Percentiles rank a stretch among this genome's conserved stretches.
phyloP scores from a whole-genome alignment of 2,113 vertebrate genomes.

The Cochlearius cochlearius region DNA sequence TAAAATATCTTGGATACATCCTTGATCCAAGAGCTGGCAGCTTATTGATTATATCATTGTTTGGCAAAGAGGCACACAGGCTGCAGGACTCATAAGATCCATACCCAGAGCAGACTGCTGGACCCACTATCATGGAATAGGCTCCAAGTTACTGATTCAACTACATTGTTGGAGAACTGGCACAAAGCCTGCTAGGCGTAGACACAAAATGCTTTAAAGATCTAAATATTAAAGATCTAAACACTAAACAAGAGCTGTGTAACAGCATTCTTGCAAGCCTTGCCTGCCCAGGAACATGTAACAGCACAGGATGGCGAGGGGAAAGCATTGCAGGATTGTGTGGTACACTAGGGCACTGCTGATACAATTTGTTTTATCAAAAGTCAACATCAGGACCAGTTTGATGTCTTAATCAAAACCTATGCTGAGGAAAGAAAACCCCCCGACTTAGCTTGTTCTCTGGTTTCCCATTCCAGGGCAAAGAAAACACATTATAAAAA shows the following conservation, averaged over 20 bases:
- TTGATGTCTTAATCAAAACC: neutral
- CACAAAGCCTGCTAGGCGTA: conserved; percentile 36
- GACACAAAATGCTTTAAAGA: conserved; percentile 64
- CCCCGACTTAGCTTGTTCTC: neutral
- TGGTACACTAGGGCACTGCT: neutral
- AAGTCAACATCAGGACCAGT: neutral
- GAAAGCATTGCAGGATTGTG: neutral
- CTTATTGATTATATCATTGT: conserved; percentile 70
- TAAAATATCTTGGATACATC: conserved; percentile 68
- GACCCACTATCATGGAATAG: conserved; percentile 17
- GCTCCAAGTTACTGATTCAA: conserved; percentile 65
- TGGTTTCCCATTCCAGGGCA: neutral
- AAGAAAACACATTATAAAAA: neutral
- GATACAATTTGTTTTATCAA: neutral
- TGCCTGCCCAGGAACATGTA: neutral
- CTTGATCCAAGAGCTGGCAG: conserved; percentile 68
- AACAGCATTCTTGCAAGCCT: neutral
- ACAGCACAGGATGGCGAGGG: neutral
- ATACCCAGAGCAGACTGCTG: conserved; percentile 66
- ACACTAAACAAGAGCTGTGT: conserved; percentile 64
- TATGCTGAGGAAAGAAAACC: neutral
- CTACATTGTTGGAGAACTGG: conserved; percentile 62
- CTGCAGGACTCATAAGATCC: conserved; percentile 61
- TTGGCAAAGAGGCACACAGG: conserved; percentile 63
- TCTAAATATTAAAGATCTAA: conserved; percentile 68